Evolutionary conservation across 2,113 vertebrate species (phyloP).

Genomic region (Heliornis fulica): DNA sequence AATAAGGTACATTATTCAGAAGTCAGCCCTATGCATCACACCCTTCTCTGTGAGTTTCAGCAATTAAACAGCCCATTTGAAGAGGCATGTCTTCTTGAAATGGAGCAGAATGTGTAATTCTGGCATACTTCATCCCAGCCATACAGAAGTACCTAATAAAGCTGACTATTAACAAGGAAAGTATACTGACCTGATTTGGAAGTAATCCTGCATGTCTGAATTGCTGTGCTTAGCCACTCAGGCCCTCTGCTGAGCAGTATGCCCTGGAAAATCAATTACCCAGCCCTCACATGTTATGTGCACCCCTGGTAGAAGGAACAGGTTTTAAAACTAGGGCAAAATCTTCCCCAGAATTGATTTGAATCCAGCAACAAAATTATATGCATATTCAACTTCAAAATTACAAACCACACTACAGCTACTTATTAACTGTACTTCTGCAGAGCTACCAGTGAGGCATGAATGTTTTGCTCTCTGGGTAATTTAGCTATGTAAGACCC

Average conservation of each 20-base stretch:
- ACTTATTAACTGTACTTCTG: neutral
- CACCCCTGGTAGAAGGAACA: neutral
- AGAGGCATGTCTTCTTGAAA: neutral
- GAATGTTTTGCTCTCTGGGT: neutral
- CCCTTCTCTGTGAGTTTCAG: neutral
- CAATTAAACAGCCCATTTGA: neutral
- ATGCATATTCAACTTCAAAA: conserved; percentile 11
- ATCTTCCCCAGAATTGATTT: neutral
- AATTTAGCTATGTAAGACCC: neutral
- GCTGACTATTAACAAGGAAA: neutral
- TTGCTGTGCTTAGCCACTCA: neutral
- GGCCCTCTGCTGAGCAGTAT: neutral
- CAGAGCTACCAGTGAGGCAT: neutral
- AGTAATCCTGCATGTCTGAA: neutral
- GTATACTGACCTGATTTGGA: neutral
- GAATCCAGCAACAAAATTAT: neutral
- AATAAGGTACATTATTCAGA: neutral
- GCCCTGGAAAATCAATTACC: neutral
- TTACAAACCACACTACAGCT: neutral
- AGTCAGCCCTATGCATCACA: neutral
- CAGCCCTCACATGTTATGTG: neutral
- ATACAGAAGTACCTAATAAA: neutral
- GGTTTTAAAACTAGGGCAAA: neutral
- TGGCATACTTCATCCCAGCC: neutral
- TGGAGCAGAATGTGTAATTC: neutral